These are phyloP conservation scores for Lottia scabra DNA, from an alignment of 2,888 invertebrate genomes.

Conservation along the genomic window DNA sequence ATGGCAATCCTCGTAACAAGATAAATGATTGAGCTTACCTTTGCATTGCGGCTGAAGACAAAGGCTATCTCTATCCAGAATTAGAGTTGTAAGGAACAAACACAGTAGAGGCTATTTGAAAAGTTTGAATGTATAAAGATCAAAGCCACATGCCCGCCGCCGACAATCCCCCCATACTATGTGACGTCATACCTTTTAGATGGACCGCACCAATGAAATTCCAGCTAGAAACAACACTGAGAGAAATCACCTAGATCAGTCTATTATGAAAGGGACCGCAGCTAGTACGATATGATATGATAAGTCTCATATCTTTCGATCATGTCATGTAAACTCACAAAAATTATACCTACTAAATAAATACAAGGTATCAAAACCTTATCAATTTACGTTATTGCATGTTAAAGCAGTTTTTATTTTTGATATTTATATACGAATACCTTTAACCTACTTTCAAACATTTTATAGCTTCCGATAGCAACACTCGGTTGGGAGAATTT, in stretches of 20 bases:
- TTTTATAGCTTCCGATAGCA: constrained; percentile 50
- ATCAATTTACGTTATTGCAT: no score
- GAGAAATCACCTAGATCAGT: constrained; percentile 52
- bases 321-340: no score
- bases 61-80: background rate
- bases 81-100: constrained; percentile 15
- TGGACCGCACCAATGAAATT: constrained; percentile 63
- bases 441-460: constrained; percentile 1
- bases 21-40: background rate
- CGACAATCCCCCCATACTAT: constrained; percentile 54
- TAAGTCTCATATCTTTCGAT: no score
- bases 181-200: constrained; percentile 64
- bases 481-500: constrained; percentile 54
- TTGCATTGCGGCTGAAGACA: constrained; percentile 7
- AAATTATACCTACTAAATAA: no score
- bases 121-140: constrained; percentile 61
- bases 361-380: no score
- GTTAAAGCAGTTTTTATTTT: no score
- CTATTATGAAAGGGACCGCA: constrained; percentile 29
- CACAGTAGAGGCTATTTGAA: constrained; percentile 37
- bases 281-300: background rate
- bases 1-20: background rate
- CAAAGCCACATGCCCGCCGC: constrained; percentile 65
- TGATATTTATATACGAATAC: no score
- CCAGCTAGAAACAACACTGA: constrained; percentile 60